Percentiles rank a stretch among this genome's conserved stretches.
These are phyloP conservation scores for Pseudococcus viburni DNA, from an alignment of 2,888 invertebrate genomes.

Conservation along the genomic window DNA sequence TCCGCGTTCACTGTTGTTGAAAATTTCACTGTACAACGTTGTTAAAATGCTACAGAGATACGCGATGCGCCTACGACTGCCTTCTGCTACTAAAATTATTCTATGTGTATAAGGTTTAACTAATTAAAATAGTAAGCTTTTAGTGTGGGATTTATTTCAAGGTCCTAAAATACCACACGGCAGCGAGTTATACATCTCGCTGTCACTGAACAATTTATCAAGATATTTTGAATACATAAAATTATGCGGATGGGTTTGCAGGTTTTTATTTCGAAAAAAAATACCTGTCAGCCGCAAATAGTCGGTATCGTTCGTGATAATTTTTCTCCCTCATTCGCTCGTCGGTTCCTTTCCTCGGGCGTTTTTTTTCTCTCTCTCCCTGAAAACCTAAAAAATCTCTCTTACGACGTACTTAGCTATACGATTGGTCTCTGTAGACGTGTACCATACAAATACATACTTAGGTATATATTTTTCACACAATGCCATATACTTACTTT, in stretches of 20 bases:
- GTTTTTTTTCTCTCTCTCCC: not conserved
- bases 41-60: constrained; percentile 51
- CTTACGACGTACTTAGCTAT: not conserved
- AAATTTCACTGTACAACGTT: constrained; percentile 28
- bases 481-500: not conserved
- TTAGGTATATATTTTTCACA: not conserved
- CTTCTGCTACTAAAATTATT: constrained; percentile 20
- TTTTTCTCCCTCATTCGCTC: not conserved
- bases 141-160: constrained; percentile 51
- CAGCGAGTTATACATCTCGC: constrained; percentile 14
- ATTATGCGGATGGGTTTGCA: not conserved
- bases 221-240: constrained; percentile 46
- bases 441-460: not conserved
- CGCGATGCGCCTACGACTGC: no score
- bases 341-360: not conserved
- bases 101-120: constrained; percentile 51
- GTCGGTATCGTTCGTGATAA: not conserved
- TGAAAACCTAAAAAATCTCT: not conserved
- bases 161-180: constrained; percentile 9
- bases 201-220: constrained; percentile 42
- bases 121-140: constrained; percentile 58
- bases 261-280: not conserved
- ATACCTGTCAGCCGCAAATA: constrained; percentile 30
- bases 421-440: constrained; percentile 14
- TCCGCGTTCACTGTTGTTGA: constrained; percentile 28